A percentile compares a stretch with the other conserved stretches of the same genome.
These are phyloP conservation scores for Dolichotis patagonum DNA, from an alignment of 2,113 vertebrate species.

Conservation along the genomic window DNA sequence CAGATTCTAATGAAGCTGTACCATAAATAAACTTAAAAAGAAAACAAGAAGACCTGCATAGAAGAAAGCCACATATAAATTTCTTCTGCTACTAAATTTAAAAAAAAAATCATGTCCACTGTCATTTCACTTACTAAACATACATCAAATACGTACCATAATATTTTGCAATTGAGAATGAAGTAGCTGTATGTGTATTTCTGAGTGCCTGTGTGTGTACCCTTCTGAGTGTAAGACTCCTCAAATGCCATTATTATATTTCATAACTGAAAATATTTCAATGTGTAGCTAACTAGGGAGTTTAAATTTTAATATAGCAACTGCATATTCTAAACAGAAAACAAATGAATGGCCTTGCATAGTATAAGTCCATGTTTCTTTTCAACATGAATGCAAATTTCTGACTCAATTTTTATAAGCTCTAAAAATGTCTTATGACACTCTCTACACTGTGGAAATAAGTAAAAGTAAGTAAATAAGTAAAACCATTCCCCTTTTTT, in stretches of 20 bases:
- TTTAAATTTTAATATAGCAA: background rate
- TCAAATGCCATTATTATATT: background rate
- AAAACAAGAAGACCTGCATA: background rate
- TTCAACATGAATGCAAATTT: slow-evolving; percentile 21
- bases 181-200: background rate
- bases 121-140: background rate
- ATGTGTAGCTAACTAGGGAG: background rate
- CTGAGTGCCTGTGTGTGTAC: background rate
- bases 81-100: slow-evolving; percentile 12
- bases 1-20: background rate
- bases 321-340: background rate
- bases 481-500: slow-evolving; percentile 41
- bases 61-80: background rate
- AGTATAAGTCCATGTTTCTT: background rate
- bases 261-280: background rate
- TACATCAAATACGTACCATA: background rate
- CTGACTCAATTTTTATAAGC: slow-evolving; percentile 19
- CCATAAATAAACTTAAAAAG: background rate
- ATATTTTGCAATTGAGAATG: background rate
- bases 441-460: slow-evolving; percentile 17
- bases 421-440: slow-evolving; percentile 35
- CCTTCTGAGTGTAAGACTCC: background rate
- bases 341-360: background rate
- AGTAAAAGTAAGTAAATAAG: too few species aligned
- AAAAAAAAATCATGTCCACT: background rate